Evolutionary conservation across 2,888 invertebrate genomes (phyloP).

Genomic region (Drosophila subsilvestris): DNA sequence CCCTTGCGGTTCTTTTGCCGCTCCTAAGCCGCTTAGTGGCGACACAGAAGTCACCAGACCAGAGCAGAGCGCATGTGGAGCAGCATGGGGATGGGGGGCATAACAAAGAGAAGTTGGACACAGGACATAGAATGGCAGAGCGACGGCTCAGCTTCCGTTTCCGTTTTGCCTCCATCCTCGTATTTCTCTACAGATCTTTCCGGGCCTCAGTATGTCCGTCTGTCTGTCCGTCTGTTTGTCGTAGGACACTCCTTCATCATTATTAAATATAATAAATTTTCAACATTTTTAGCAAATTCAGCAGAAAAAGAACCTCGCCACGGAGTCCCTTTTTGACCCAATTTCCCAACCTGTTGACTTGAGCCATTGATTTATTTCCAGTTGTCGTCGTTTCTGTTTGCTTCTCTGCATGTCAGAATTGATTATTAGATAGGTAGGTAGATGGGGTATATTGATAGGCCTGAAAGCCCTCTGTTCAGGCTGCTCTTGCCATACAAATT

Average conservation of each 20-base stretch:
- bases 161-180: background rate
- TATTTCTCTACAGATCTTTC: background rate
- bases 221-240: no score
- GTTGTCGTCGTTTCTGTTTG: background rate
- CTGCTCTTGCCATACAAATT: slow-evolving; percentile 13
- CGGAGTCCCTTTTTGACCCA: background rate
- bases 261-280: background rate
- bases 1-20: slow-evolving; percentile 1
- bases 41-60: slow-evolving; percentile 30
- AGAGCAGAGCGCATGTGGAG: background rate
- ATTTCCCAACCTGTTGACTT: slow-evolving; percentile 8
- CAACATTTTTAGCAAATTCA: background rate
- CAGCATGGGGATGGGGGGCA: background rate
- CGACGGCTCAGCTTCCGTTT: slow-evolving; percentile 27
- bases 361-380: slow-evolving; percentile 10
- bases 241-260: background rate
- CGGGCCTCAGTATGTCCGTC: background rate
- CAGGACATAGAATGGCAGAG: background rate
- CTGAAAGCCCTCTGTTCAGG: slow-evolving; percentile 8
- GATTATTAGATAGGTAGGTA: slow-evolving; percentile 9
- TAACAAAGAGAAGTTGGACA: background rate
- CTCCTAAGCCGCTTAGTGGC: slow-evolving; percentile 32
- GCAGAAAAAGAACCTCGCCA: background rate
- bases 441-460: slow-evolving; percentile 4
- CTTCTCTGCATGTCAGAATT: slow-evolving; percentile 11